phyloP scores from a whole-genome alignment of 2,888 invertebrate species.

The Eupelmus urozonus region DNA sequence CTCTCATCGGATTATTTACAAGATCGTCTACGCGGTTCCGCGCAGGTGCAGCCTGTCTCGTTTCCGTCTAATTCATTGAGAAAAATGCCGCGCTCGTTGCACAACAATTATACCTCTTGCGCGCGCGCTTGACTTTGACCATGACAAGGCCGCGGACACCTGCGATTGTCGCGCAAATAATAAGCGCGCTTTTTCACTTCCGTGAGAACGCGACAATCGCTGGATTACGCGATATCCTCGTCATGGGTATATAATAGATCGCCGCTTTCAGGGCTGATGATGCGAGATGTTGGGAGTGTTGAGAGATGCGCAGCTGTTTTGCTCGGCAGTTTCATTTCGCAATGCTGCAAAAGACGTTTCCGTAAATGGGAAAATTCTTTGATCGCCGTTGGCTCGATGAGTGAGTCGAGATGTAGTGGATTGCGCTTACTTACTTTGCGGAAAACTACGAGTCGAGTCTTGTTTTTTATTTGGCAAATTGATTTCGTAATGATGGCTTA shows the following conservation, averaged over 20 bases:
- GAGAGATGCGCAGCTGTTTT: background rate
- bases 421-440: slow-evolving; percentile 22
- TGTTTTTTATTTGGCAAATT: background rate
- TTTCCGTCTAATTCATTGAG: slow-evolving; percentile 37
- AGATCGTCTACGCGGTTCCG: slow-evolving; percentile 24
- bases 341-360: slow-evolving; percentile 25
- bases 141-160: slow-evolving; percentile 52
- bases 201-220: slow-evolving; percentile 54
- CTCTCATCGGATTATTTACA: slow-evolving; percentile 7
- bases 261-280: no score
- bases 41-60: slow-evolving; percentile 41
- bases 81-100: slow-evolving; percentile 4
- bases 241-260: no score
- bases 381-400: slow-evolving; percentile 12
- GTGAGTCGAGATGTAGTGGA: background rate
- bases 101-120: background rate
- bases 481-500: slow-evolving; percentile 9
- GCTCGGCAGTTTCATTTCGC: slow-evolving; percentile 20
- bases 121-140: slow-evolving; percentile 57
- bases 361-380: slow-evolving; percentile 35
- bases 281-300: no score
- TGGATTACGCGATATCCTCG: slow-evolving; percentile 7
- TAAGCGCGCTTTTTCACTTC: slow-evolving; percentile 55
- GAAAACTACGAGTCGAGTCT: slow-evolving; percentile 1
- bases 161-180: slow-evolving; percentile 52